Percentiles rank a stretch among this genome's conserved stretches.
These are phyloP conservation scores for Cynocephalus volans DNA, from an alignment of 2,113 vertebrate species.

Conservation along the genomic window DNA sequence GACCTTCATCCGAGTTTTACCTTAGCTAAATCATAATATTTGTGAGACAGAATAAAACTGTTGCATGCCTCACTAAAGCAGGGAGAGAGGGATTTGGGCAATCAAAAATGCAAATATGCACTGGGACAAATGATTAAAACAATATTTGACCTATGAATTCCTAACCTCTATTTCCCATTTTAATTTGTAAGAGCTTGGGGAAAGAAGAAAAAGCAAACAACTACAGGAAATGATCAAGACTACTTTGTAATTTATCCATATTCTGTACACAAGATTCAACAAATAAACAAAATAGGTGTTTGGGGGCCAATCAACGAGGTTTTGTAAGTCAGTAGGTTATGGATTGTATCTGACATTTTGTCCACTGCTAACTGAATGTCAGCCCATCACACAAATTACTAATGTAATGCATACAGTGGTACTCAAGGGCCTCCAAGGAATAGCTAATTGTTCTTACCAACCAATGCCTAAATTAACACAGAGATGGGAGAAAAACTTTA, in stretches of 20 bases:
- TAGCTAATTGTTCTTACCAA: background rate
- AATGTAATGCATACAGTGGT: background rate
- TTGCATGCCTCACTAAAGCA: background rate
- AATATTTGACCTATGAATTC: background rate
- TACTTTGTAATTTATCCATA: background rate
- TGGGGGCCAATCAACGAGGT: background rate
- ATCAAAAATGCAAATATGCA: constrained; percentile 2
- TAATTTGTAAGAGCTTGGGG: background rate
- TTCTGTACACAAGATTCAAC: background rate
- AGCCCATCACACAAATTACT: background rate
- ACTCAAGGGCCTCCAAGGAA: background rate
- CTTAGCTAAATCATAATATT: constrained; percentile 2
- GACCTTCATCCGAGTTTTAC: constrained; percentile 13
- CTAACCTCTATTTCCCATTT: constrained; percentile 1
- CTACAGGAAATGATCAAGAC: background rate
- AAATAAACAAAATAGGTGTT: background rate
- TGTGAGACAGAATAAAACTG: background rate
- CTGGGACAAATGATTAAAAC: background rate
- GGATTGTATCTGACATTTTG: background rate
- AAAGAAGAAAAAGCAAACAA: background rate
- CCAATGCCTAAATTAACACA: constrained; percentile 24
- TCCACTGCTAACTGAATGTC: background rate
- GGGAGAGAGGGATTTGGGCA: background rate
- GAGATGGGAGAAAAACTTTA: background rate
- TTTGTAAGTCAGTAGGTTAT: background rate